phyloP scores from a whole-genome alignment of 2,888 invertebrate genomes.

The Coelopa pilipes region DNA sequence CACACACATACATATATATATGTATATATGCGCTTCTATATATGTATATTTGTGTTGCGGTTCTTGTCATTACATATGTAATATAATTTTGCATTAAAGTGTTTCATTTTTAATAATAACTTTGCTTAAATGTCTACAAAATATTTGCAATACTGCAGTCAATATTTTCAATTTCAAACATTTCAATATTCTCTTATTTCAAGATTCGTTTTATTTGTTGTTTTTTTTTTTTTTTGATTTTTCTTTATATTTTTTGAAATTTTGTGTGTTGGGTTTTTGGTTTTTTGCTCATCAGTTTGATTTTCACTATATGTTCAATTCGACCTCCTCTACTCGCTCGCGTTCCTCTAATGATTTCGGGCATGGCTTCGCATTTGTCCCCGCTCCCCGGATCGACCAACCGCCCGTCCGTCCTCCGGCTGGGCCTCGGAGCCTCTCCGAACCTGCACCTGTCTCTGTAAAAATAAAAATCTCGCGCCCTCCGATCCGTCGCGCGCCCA shows the following conservation, averaged over 20 bases:
- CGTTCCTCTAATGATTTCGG: background rate
- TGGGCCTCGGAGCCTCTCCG: no score
- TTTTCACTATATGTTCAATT: slow-evolving; percentile 31
- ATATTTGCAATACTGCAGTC: slow-evolving; percentile 65
- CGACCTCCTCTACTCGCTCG: slow-evolving; percentile 12
- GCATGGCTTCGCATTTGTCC: background rate
- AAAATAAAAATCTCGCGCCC: slow-evolving; percentile 17
- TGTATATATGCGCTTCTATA: slow-evolving; percentile 44
- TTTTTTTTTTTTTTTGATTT: slow-evolving; percentile 35
- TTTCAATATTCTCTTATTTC: slow-evolving; percentile 35
- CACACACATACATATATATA: slow-evolving; percentile 11
- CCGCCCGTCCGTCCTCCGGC: no score
- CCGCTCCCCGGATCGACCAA: no score
- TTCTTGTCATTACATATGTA: slow-evolving; percentile 4
- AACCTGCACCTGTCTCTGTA: slow-evolving; percentile 24
- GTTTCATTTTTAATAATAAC: slow-evolving; percentile 48
- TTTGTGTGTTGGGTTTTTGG: slow-evolving; percentile 32
- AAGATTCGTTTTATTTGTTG: slow-evolving; percentile 42
- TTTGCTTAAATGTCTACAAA: slow-evolving; percentile 64
- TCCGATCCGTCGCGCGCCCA: no score
- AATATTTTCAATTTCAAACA: slow-evolving; percentile 51
- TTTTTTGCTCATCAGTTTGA: slow-evolving; percentile 39
- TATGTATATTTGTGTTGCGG: slow-evolving; percentile 36
- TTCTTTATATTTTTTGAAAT: slow-evolving; percentile 9
- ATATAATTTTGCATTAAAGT: slow-evolving; percentile 8